Evolutionary conservation across 2,888 invertebrate genomes (phyloP), one percentile per base, ranked within the genome.

Genomic region (Cybosia mesomella): DNA sequence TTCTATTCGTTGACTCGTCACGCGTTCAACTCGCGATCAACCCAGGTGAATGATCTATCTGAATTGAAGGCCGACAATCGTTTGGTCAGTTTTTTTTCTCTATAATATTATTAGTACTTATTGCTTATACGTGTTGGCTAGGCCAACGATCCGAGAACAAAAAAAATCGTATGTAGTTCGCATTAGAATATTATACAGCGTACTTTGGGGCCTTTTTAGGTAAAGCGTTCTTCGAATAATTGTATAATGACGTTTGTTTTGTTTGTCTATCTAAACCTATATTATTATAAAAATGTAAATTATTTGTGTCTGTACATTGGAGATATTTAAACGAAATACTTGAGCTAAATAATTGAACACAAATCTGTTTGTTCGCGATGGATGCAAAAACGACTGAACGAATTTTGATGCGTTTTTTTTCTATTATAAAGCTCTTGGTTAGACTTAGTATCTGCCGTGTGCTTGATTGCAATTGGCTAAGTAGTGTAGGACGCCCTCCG

Each of bases 61-160:
- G 86, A 85, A 88, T 90, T 91, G 92, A 94, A 94, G 92, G 94
- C 92, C 93, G 91, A 77, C 81, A 81, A 86, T 88, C 85, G 90
- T 88, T 91, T 90, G 90, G 90, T 88, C 86, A 89, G 89, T 91
- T 92, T 93, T 91, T 91, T 49, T 90, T 66, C n/a, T 66, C 82
- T 75, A 81, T 80, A 79, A 84, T 85, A 87, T 85, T 87, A 85
- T 87, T 84, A 87, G 83, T 83, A 83, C 83, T 86, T 81, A 81
- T 81, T 75, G 79, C 81, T 77, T 88, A 86, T 87, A 85, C 80
- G 88, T 89, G 88, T 81, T 81, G 72, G 83, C 67, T 81, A 78
- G 89, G 91, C 78, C 89, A 88, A 88, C 88, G 91, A 91, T 65
- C 73, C 75, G 81, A 81, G 70, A 77, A 77, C 87, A 86, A 85